phyloP scores from a whole-genome alignment of 92 coral and sea anemone species.

The Epizoanthus ramosus region DNA sequence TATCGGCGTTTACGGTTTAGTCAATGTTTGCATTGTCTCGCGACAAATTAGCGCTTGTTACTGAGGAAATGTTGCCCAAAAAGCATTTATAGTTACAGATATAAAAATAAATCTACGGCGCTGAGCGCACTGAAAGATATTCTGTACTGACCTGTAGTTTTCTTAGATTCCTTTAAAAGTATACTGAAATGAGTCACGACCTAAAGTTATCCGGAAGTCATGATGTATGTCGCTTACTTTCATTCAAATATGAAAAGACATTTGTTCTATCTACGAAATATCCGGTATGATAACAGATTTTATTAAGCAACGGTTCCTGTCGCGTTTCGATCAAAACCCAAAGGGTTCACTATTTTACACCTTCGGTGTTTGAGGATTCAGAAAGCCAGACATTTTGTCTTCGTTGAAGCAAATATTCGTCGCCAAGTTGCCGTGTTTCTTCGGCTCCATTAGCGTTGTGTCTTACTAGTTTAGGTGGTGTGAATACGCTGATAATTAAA shows the following conservation, averaged over 20 bases:
- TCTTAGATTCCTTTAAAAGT: neutral
- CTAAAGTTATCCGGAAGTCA: neutral
- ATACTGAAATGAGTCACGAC: neutral
- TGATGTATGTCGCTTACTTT: neutral
- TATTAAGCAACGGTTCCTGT: constrained; percentile 8
- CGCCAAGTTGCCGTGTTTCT: constrained; percentile 34
- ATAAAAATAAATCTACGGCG: too few species aligned
- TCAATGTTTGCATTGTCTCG: too few species aligned
- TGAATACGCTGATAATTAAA: constrained; percentile 38
- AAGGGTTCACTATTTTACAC: constrained; percentile 33
- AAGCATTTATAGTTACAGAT: too few species aligned
- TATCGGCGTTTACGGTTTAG: too few species aligned
- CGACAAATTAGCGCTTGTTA: too few species aligned
- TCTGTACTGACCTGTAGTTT: too few species aligned
- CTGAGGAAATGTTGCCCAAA: too few species aligned
- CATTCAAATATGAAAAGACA: constrained; percentile 19
- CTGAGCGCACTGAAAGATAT: too few species aligned
- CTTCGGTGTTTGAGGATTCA: constrained; percentile 26
- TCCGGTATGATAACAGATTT: constrained; percentile 27
- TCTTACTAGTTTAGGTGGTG: neutral
- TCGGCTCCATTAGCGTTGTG: constrained; percentile 23
- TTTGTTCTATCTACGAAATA: constrained; percentile 29
- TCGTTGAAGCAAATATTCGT: constrained; percentile 18
- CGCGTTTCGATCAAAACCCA: constrained; percentile 27
- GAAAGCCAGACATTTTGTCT: constrained; percentile 26